These are phyloP conservation scores for Chromobotia macracanthus DNA, from an alignment of 2,797 vertebrate species.

Conservation along the genomic window DNA sequence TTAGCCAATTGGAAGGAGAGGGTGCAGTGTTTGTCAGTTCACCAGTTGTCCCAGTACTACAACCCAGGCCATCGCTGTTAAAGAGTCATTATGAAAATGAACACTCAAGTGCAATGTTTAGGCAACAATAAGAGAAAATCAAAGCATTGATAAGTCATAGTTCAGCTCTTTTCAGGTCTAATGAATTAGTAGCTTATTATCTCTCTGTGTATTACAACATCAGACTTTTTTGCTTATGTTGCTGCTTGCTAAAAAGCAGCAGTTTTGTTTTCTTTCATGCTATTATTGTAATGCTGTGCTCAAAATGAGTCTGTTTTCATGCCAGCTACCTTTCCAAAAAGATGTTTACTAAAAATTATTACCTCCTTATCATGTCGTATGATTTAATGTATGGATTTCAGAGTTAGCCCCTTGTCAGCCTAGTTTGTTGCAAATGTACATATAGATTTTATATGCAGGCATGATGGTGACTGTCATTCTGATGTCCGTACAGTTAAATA, in stretches of 20 bases:
- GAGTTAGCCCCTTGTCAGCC: conserved; percentile 17
- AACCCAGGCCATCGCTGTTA: conserved; percentile 19
- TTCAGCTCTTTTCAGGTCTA: neutral
- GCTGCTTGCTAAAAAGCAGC: neutral
- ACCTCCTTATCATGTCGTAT: conserved; percentile 5
- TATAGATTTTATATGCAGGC: neutral
- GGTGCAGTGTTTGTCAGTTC: conserved; percentile 41
- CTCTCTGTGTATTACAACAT: neutral
- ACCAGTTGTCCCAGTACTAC: conserved; percentile 16
- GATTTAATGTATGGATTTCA: conserved; percentile 28
- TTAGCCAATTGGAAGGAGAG: conserved; percentile 46
- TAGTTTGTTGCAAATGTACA: conserved; percentile 24
- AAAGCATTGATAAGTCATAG: neutral
- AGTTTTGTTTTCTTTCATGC: neutral
- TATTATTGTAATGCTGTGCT: neutral
- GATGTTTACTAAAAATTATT: conserved; percentile 3
- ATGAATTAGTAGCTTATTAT: neutral
- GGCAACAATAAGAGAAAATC: conserved; percentile 13
- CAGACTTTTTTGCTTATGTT: neutral
- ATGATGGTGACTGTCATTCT: neutral
- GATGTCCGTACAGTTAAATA: neutral
- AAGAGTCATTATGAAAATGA: conserved; percentile 21
- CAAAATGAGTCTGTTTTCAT: neutral
- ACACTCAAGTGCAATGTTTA: conserved; percentile 27
- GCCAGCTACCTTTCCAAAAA: conserved; percentile 1